A percentile compares a stretch with the other conserved stretches of the same genome.
phyloP scores from a whole-genome alignment of 2,888 invertebrate species.

The Acanthococcus lagerstroemiae region DNA sequence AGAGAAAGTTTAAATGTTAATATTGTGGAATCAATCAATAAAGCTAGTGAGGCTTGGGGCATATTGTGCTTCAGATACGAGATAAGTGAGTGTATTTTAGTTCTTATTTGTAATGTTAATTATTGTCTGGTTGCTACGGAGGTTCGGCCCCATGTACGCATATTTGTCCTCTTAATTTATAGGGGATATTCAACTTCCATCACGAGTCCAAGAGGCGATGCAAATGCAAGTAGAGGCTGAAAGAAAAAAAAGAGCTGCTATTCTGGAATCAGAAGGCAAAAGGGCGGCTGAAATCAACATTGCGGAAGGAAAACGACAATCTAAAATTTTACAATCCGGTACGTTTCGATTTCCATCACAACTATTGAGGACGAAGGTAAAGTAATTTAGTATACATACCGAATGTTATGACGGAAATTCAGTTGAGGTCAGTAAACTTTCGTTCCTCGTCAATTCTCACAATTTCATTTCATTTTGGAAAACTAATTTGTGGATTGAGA shows the following conservation, averaged over 20 bases:
- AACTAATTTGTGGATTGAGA: no score
- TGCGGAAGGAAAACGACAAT: slow-evolving; percentile 87
- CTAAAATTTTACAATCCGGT: slow-evolving; percentile 85
- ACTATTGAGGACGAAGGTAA: not conserved
- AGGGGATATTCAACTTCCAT: slow-evolving; percentile 52
- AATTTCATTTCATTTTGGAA: no score
- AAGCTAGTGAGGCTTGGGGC: slow-evolving; percentile 97
- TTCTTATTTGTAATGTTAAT: not conserved
- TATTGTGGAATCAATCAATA: slow-evolving; percentile 94
- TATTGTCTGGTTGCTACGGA: no score
- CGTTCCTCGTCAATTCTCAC: no score
- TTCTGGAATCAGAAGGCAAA: slow-evolving; percentile 92
- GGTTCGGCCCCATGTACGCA: no score
- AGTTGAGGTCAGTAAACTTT: not conserved
- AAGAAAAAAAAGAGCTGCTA: slow-evolving; percentile 86
- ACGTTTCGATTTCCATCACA: slow-evolving; percentile 33
- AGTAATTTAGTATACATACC: no score
- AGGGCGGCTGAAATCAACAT: slow-evolving; percentile 90
- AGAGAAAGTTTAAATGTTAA: slow-evolving; percentile 87
- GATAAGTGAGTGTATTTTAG: slow-evolving; percentile 56
- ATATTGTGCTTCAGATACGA: slow-evolving; percentile 91
- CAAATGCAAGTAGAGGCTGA: slow-evolving; percentile 99
- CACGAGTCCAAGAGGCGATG: slow-evolving; percentile 95
- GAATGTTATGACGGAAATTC: no score
- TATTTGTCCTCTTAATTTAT: not conserved